Evolutionary conservation across 2,888 invertebrate species (phyloP).

Genomic region (Napeogenes inachia): DNA sequence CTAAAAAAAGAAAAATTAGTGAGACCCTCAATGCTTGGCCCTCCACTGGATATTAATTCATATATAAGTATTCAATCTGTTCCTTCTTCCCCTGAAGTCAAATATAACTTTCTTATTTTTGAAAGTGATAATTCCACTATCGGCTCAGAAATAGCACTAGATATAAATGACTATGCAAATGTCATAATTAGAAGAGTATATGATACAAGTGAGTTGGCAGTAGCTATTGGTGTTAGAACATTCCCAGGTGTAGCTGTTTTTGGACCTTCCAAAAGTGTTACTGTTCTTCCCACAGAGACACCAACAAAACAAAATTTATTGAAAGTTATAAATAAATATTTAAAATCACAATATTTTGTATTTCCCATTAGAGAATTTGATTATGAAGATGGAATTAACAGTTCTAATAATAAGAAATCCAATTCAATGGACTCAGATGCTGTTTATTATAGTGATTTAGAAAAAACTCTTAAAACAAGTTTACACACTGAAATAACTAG

Average conservation of each 20-base stretch:
- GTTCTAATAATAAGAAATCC: slow-evolving; percentile 36
- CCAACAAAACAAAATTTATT: slow-evolving; percentile 64
- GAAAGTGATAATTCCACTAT: slow-evolving; percentile 79
- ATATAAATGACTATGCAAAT: slow-evolving; percentile 77
- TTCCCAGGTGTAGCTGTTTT: slow-evolving; percentile 78
- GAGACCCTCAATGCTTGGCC: slow-evolving; percentile 77
- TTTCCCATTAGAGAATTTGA: slow-evolving; percentile 50
- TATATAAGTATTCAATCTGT: slow-evolving; percentile 35
- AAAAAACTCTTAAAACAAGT: slow-evolving; percentile 89
- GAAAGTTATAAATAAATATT: slow-evolving; percentile 72
- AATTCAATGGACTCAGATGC: slow-evolving; percentile 61
- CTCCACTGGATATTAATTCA: slow-evolving; percentile 80
- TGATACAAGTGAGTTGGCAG: slow-evolving; percentile 74
- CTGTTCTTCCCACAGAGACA: slow-evolving; percentile 52
- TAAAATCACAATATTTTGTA: slow-evolving; percentile 67
- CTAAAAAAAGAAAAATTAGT: slow-evolving; percentile 80
- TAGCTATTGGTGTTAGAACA: slow-evolving; percentile 60
- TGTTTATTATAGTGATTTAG: slow-evolving; percentile 91
- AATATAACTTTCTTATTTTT: slow-evolving; percentile 81
- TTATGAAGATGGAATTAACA: slow-evolving; percentile 39
- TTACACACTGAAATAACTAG: slow-evolving; percentile 90
- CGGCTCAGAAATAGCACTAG: slow-evolving; percentile 82
- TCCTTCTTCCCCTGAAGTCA: slow-evolving; percentile 34
- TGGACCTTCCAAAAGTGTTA: slow-evolving; percentile 35
- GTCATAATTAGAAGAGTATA: slow-evolving; percentile 78